phyloP scores from a whole-genome alignment of 2,113 vertebrate species.

The Aphelocoma coerulescens region DNA sequence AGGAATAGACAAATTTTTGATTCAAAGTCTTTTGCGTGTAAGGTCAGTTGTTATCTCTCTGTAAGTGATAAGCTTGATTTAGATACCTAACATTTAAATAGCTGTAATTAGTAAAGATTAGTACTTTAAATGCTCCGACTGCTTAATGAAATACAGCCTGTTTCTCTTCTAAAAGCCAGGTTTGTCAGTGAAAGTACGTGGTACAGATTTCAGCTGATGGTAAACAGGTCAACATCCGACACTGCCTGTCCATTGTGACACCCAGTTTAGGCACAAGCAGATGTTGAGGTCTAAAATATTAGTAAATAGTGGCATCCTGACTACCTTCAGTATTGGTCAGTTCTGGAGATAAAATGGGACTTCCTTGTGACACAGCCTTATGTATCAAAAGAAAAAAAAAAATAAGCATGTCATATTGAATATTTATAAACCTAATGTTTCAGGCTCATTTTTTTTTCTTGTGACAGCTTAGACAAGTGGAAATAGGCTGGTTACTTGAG shows the following conservation, averaged over 20 bases:
- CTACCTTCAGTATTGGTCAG: not conserved
- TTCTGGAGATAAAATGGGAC: not conserved
- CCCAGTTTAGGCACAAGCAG: not conserved
- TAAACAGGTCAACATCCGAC: not conserved
- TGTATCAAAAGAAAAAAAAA: not conserved
- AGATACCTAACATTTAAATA: not conserved
- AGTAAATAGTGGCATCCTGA: not conserved
- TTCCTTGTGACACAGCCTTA: not conserved
- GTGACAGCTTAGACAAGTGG: not conserved
- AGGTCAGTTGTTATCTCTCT: not conserved
- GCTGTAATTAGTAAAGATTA: not conserved
- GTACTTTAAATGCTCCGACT: not conserved
- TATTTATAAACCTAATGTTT: not conserved
- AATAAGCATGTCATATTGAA: not conserved
- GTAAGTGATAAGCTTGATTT: not conserved
- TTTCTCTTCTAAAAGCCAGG: not conserved
- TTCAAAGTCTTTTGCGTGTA: not conserved
- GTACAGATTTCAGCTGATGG: not conserved
- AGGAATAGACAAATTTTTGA: not conserved
- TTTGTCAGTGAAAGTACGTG: not conserved
- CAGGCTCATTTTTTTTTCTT: not conserved
- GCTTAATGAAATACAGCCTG: not conserved
- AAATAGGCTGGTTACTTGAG: slow-evolving; percentile 28
- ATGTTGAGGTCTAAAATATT: not conserved
- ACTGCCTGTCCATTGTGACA: not conserved